Evolutionary conservation across 2,113 vertebrate species (phyloP).

Genomic region (Regulus satrapa): DNA sequence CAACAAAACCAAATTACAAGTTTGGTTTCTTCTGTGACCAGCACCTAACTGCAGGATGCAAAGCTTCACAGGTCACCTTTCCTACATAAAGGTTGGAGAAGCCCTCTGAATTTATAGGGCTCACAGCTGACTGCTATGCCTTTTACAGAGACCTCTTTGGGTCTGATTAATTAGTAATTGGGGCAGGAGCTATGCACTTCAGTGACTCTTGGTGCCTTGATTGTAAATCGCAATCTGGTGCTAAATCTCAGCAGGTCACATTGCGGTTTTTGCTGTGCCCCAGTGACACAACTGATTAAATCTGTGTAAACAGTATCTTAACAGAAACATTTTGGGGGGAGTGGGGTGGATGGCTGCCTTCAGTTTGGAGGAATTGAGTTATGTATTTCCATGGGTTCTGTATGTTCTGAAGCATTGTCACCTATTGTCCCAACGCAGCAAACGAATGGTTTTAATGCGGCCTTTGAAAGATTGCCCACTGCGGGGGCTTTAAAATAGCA

Average conservation of each 20-base stretch:
- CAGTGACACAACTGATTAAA: constrained; percentile 73
- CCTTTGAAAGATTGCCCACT: constrained; percentile 18
- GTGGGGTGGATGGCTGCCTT: background rate
- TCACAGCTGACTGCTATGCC: constrained; percentile 15
- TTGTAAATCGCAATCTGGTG: constrained; percentile 77
- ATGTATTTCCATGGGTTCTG: constrained; percentile 36
- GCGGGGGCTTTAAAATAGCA: constrained; percentile 20
- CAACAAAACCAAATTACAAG: background rate
- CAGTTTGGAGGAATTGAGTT: constrained; percentile 43
- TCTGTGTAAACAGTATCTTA: constrained; percentile 67
- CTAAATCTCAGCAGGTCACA: constrained; percentile 71
- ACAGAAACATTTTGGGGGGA: constrained; percentile 32
- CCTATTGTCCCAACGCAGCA: constrained; percentile 22
- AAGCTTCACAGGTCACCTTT: constrained; percentile 17
- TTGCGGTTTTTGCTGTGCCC: constrained; percentile 70
- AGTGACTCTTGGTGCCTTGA: constrained; percentile 70
- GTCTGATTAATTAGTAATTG: constrained; percentile 79
- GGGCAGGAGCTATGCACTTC: constrained; percentile 70
- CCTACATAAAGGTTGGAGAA: background rate
- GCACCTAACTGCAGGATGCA: background rate
- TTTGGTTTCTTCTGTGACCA: background rate
- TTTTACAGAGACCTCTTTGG: constrained; percentile 71
- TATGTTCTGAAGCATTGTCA: constrained; percentile 49
- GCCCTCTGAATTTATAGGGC: constrained; percentile 41
- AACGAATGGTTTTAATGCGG: constrained; percentile 55